Evolutionary conservation across 2,888 invertebrate genomes (phyloP).

Genomic region (Agonum fuliginosum): DNA sequence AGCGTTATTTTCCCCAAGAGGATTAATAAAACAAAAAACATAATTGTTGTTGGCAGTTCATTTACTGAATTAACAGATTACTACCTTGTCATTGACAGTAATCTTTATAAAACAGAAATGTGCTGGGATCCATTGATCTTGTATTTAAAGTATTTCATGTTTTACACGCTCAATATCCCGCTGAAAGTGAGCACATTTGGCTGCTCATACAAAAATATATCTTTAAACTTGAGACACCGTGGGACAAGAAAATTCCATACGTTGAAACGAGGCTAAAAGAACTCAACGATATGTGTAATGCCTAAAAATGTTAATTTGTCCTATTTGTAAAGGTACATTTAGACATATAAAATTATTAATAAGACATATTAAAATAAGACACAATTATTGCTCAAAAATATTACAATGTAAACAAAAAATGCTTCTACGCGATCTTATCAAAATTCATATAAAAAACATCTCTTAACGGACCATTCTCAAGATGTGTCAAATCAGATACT

Average conservation of each 20-base stretch:
- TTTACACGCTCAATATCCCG: conserved; percentile 28
- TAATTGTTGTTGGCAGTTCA: too few species aligned
- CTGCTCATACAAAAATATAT: conserved; percentile 2
- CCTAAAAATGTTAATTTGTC: background rate
- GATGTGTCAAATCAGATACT: too few species aligned
- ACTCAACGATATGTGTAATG: background rate
- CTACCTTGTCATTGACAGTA: too few species aligned
- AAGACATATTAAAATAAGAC: background rate
- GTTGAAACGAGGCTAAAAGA: background rate
- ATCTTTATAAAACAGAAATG: too few species aligned
- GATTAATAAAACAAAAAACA: too few species aligned
- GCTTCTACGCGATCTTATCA: background rate
- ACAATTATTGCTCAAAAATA: background rate
- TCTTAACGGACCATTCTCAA: background rate
- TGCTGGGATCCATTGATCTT: too few species aligned
- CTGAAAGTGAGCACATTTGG: conserved; percentile 47
- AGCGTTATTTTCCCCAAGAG: too few species aligned
- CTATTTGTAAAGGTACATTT: background rate
- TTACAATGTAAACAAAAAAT: background rate
- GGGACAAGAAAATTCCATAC: conserved; percentile 29
- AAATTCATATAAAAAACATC: background rate
- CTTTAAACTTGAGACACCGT: background rate
- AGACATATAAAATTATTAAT: background rate
- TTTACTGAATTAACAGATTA: too few species aligned
- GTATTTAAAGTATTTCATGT: conserved; percentile 38